Base-by-base conservation (phyloP, 2,113 vertebrate species). In the Conger conger region DNA sequence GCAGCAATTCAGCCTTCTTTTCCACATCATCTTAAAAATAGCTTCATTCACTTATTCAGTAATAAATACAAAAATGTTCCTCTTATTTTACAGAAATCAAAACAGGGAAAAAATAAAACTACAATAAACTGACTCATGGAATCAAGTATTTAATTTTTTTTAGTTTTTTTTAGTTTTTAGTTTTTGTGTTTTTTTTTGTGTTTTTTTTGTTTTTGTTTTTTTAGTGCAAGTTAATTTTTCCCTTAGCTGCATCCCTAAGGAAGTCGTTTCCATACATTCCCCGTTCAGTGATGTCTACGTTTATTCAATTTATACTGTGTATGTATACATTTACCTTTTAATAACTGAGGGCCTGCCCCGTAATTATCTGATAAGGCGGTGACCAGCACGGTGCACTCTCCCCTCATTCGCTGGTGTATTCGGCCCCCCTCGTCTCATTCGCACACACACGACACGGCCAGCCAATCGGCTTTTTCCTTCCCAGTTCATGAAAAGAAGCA, bases 61-160 rank as follows among this genome's bases (percentile, higher is more conserved):
- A 99, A 99, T 99, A 99, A 99, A 99, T 99, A 99, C 98, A 99
- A 98, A 99, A 99, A 96, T 88, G 94, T 95, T 96, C 97, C 97
- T 99, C 96, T 96, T 97, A 98, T 97, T 97, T 97, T 97, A 99
- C 98, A 98, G 96, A 98, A 98, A 97, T 97, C 97, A 98, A 97
- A 97, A 97, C 93, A 95, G 92, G 95, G 93, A 94, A 97, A 99
- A 97, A 97, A 73, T 73, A 73, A 98, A 92, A 92, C 97, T 98
- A 98, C 96, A 96, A 96, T 96, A 97, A 99, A 99, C 97, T 99
- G 98, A 99, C 98, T 99, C 98, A 99, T 99, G 98, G 98, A 99
- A 99, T 99, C 98, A 99, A 99, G 98, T 99, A 99, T 99, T 97
- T 95, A 97, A 96, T 97, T 94, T 93, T 95, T 97, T 92, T 96